Evolutionary conservation across 2,797 vertebrate genomes (phyloP).

Genomic region (Gambelia wislizenii): DNA sequence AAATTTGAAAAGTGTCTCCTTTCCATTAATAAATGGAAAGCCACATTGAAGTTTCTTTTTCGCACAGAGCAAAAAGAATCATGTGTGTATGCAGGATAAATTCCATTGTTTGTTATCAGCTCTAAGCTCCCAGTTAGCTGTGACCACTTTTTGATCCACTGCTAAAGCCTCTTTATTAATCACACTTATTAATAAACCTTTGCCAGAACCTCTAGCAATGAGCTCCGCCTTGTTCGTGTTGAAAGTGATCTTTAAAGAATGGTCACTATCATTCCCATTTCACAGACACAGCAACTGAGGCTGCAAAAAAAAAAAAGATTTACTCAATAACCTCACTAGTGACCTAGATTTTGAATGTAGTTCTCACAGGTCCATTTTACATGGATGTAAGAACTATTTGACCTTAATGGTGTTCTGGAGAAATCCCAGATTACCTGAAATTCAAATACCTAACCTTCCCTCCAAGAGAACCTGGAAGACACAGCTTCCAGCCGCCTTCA

Average conservation of each 20-base stretch:
- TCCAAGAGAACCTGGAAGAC: not conserved
- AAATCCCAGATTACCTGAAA: no score
- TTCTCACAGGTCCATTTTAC: not conserved
- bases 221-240: not conserved
- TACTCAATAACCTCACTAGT: not conserved
- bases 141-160: not conserved
- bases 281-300: not conserved
- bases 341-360: not conserved
- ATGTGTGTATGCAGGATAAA: not conserved
- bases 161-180: not conserved
- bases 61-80: not conserved
- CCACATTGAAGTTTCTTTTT: not conserved
- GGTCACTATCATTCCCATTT: not conserved
- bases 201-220: not conserved
- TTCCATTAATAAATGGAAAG: not conserved
- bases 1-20: not conserved
- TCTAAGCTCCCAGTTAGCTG: not conserved
- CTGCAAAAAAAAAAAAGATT: not conserved
- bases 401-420: no score
- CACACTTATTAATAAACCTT: not conserved
- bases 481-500: not conserved
- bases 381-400: no score
- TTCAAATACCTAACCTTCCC: not conserved
- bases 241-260: not conserved
- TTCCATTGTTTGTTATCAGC: not conserved